Evolutionary conservation across 2,888 invertebrate genomes (phyloP), one percentile per base, ranked within the genome.

Genomic region (Sepioteuthis lessoniana): DNA sequence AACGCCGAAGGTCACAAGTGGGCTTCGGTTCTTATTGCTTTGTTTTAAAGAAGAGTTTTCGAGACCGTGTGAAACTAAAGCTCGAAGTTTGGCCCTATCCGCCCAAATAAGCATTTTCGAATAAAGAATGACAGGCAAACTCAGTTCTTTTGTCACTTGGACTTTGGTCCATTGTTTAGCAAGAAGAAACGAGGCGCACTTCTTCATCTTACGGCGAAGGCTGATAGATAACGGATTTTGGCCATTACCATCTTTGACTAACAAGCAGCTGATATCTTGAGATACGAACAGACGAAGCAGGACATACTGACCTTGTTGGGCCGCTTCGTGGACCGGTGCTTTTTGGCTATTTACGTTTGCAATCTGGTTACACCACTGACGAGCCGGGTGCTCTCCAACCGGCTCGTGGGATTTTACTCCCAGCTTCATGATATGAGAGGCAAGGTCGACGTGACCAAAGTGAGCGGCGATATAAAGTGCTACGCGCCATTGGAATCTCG

Each of bases 101-200:
- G 96, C 96, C 97, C 97, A 97, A 4, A 95, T 95, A 94, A 96
- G 97, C 93, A 97, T 95, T 93, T 95, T 95, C n/a, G 96, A 95
- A 94, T 96, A 97, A 47, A 97, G 94, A 10, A 96, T 96, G 92
- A 97, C 95, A 50, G 94, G 94, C 5, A 95, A 91, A 0, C 96
- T 95, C 38, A 96, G 95, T 37, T 95, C 95, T 93, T 96, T 96
- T 19, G 95, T 96, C 76, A 96, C 96, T 10, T 95, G 95, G 7
- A 97, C 96, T 94, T 96, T 96, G n/a, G 96, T 96, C 97, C 97
- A 97, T 94, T 97, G 97, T 94, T 97, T 97, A 25, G 97, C 96
- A 31, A 97, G 95, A 35, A 97, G 95, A 94, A 97, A 97, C 2
- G 96, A 96, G 13, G 97, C 97, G 94, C 97, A 97, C 42, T 96